Conservation (phyloP, 2,113 vertebrate genomes). For the Puntigrus tetrazona region DNA sequence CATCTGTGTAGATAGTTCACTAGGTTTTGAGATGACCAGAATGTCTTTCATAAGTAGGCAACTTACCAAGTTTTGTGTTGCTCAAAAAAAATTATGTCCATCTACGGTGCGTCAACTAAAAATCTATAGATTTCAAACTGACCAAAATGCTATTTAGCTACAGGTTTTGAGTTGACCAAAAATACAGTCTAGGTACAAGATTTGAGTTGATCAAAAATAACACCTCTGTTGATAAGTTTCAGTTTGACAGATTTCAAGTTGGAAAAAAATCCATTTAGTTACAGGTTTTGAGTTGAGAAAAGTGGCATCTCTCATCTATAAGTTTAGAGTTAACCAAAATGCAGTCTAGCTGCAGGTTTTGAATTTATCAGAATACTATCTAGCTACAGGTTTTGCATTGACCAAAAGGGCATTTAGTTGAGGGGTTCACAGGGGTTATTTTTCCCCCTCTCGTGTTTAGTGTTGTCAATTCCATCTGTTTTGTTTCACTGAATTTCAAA, state of each 20-base stretch:
- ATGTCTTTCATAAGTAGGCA: neutral
- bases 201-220: neutral
- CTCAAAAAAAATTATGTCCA: neutral
- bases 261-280: neutral
- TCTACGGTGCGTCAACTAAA: neutral
- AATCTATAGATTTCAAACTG: neutral
- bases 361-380: neutral
- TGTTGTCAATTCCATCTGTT: neutral
- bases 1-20: neutral
- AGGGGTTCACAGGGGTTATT: neutral
- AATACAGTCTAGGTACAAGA: neutral
- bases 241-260: too few relatives aligned
- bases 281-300: too few relatives aligned
- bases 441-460: neutral
- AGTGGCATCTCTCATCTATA: too few relatives aligned
- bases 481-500: constrained; percentile 44
- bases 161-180: neutral
- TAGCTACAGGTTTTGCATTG: neutral
- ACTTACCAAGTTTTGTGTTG: neutral
- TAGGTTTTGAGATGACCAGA: neutral
- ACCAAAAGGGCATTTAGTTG: neutral
- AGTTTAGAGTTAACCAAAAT: too few relatives aligned
- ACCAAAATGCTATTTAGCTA: too few relatives aligned
- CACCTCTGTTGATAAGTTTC: neutral
- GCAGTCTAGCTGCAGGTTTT: too few relatives aligned